Evolutionary conservation across 1,140 invertebrate genomes (phyloP), one percentile per base, ranked within the genome.

Genomic region (Reticulitermes speratus): DNA sequence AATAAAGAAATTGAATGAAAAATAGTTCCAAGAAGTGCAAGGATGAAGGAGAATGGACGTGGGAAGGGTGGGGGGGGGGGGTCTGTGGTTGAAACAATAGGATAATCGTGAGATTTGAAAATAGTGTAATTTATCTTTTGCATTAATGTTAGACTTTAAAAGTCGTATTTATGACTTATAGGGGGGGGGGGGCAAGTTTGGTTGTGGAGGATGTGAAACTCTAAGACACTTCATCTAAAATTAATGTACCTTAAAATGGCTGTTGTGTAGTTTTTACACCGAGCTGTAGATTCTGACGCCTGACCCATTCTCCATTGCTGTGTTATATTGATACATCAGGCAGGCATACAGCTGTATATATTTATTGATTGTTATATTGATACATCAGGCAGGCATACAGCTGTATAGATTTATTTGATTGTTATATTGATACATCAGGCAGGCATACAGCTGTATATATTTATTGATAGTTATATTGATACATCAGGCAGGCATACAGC

Each of bases 21-120:
- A 75, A 75, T 75, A 30, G 65, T 75, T 75, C 65, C 65, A 75
- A 75, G 65, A 75, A 75, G 65, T 30, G 65, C 52, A 75, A 30
- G 25, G 65, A 30, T 75, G 65, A 8, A 30, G 65, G 25, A 30
- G 16, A 38, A 38, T 38, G 38, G 5, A 38, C n/a, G n/a, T n/a
- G 38, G 38, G 5, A 30, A 25, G 25, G n/a, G 65, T 1, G n/a
- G 59, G 65, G 65, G n/a, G 1, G 7, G n/a, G 25, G 25, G 1
- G 8, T 25, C 3, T 19, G 65, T 30, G n/a, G 25, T 75, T 75
- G 65, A 75, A 75, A 75, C 65, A 75, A 75, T 75, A 75, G 65
- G 65, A 75, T 75, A 75, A 30, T 75, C 65, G n/a, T 75, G 65
- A 75, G 25, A 75, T 75, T 75, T n/a, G 25, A 75, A 75, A 75